phyloP scores from a whole-genome alignment of 2,113 vertebrate genomes.

The Cervus canadensis region DNA sequence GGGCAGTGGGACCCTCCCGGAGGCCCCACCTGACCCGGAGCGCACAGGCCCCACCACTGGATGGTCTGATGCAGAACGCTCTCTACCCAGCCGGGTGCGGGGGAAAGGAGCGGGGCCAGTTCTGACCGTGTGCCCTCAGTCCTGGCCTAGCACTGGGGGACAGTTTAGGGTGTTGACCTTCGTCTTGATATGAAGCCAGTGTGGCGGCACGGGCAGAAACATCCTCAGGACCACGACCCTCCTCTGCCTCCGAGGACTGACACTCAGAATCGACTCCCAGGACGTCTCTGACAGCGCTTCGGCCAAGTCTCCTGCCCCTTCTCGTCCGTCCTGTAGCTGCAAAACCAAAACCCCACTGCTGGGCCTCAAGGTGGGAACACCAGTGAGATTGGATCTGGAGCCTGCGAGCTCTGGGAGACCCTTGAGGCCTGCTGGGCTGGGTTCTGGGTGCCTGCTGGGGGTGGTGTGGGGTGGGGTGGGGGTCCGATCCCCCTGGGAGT shows the following conservation, averaged over 20 bases:
- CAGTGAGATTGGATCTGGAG: background rate
- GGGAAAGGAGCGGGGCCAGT: rapidly evolving
- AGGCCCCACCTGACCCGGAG: too few relatives aligned
- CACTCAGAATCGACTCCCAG: background rate
- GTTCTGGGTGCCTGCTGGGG: background rate
- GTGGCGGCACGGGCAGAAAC: background rate
- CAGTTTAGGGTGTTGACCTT: background rate
- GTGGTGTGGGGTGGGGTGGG: background rate
- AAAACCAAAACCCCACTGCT: too few relatives aligned
- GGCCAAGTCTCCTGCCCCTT: background rate
- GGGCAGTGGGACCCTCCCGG: background rate
- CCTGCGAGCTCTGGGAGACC: rapidly evolving
- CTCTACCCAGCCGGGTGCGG: rapidly evolving
- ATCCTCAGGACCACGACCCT: background rate
- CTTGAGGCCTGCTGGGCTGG: slow-evolving; percentile 63
- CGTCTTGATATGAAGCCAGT: background rate
- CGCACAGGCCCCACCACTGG: rapidly evolving
- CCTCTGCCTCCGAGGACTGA: background rate
- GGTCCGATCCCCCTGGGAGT: rapidly evolving
- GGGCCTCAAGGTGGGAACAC: background rate
- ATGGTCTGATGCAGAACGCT: too few relatives aligned
- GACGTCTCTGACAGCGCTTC: background rate
- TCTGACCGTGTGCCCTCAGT: background rate
- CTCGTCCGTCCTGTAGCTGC: background rate
- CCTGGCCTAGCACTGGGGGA: background rate